Evolutionary conservation across 2,113 vertebrate genomes (phyloP).

Genomic region (Thomomys bottae): DNA sequence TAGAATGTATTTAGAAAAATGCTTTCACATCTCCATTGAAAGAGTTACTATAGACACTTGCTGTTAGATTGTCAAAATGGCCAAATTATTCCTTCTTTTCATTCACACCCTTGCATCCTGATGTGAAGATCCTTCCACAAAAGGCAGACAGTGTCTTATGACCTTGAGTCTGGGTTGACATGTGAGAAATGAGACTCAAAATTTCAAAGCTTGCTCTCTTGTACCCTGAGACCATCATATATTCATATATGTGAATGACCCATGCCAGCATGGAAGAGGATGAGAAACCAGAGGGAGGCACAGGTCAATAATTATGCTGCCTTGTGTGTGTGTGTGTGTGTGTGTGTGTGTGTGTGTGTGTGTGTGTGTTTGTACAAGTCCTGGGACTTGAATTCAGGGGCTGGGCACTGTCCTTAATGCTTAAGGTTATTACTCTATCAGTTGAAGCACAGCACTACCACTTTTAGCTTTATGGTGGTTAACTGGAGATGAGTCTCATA

Average conservation of each 20-base stretch:
- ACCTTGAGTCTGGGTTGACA: neutral
- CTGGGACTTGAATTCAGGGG: no score
- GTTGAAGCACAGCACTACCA: no score
- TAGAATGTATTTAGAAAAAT: conserved; percentile 54
- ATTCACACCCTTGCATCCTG: neutral
- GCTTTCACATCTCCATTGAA: neutral
- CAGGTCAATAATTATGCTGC: neutral
- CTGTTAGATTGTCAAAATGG: neutral
- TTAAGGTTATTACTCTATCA: no score
- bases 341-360: no score
- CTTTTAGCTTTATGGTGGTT: no score
- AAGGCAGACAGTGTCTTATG: conserved; percentile 1
- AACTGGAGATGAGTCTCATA: no score
- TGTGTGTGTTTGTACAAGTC: no score
- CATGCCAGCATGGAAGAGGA: neutral
- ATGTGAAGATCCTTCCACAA: neutral
- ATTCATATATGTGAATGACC: neutral
- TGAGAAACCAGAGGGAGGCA: neutral
- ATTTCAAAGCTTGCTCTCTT: neutral
- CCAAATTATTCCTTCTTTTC: neutral
- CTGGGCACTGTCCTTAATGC: no score
- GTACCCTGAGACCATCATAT: neutral
- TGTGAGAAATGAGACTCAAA: neutral
- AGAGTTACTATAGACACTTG: neutral
- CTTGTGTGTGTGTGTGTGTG: no score